Percentiles rank a stretch among this genome's conserved stretches.
These are phyloP conservation scores for Epirrita christyi DNA, from an alignment of 2,888 invertebrate species.

Conservation along the genomic window DNA sequence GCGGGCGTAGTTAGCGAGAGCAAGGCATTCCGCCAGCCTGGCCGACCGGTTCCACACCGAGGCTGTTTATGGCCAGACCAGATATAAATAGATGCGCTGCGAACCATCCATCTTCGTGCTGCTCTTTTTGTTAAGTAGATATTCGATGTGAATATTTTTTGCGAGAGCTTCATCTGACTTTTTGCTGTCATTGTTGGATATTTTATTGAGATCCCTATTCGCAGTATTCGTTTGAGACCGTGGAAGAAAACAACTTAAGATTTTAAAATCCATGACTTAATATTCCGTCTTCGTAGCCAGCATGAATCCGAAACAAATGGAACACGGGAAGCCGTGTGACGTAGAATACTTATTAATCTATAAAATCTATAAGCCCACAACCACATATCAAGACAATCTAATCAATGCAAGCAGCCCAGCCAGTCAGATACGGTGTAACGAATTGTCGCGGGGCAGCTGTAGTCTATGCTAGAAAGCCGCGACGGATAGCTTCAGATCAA, in stretches of 20 bases:
- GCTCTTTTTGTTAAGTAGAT: conserved; percentile 57
- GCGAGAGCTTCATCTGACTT: conserved; percentile 26
- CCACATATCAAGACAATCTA: conserved; percentile 59
- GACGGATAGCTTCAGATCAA: conserved; percentile 54
- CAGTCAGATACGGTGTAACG: conserved; percentile 63
- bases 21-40: conserved; percentile 73
- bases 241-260: conserved; percentile 13
- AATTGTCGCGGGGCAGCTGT: conserved; percentile 47
- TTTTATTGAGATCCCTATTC: conserved; percentile 22
- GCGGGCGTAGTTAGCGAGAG: conserved; percentile 68
- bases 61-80: conserved; percentile 78
- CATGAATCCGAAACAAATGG: conserved; percentile 46
- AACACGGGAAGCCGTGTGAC: conserved; percentile 48
- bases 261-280: conserved; percentile 21
- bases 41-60: conserved; percentile 74
- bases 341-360: conserved; percentile 50
- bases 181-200: conserved; percentile 26
- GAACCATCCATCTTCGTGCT: conserved; percentile 75
- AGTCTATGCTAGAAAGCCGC: conserved; percentile 52
- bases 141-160: conserved; percentile 38
- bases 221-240: conserved; percentile 9
- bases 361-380: conserved; percentile 55
- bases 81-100: conserved; percentile 80
- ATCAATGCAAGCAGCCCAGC: too few species aligned
- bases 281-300: neutral